Conservation (phyloP, 1,140 invertebrate genomes). For the Cherax destructor region DNA sequence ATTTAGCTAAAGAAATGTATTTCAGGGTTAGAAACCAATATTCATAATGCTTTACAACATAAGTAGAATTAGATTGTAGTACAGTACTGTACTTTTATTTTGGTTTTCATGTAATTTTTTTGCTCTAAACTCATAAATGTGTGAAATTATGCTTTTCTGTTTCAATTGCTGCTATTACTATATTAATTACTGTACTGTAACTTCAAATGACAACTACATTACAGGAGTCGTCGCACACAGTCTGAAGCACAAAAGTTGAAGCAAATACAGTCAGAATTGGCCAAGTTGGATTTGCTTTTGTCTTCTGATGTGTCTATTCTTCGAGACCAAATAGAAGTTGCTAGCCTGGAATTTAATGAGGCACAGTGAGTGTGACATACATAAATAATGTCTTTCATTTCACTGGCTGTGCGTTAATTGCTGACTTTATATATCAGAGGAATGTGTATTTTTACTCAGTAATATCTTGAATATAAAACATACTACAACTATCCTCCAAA, state of each 20-base stretch:
- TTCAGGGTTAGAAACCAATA: too few species aligned
- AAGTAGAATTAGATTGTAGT: too few species aligned
- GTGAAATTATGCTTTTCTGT: not conserved
- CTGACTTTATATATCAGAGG: not conserved
- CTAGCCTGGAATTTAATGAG: slow-evolving; percentile 82
- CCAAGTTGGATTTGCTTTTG: slow-evolving; percentile 80
- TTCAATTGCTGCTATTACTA: not conserved
- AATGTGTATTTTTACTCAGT: too few species aligned
- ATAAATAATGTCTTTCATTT: not conserved
- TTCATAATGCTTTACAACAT: too few species aligned
- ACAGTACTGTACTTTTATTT: too few species aligned
- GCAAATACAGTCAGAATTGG: slow-evolving; percentile 84
- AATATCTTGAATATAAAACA: too few species aligned
- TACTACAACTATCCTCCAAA: too few species aligned
- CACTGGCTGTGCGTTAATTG: not conserved
- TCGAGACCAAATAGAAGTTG: slow-evolving; percentile 85
- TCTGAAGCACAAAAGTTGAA: slow-evolving; percentile 83
- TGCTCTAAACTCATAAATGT: not conserved
- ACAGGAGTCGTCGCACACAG: slow-evolving; percentile 83
- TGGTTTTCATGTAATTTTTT: not conserved
- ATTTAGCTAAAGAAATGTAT: too few species aligned
- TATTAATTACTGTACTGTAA: not conserved
- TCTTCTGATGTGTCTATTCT: slow-evolving; percentile 84
- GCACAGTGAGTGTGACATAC: slow-evolving; percentile 75
- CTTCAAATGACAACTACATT: slow-evolving; percentile 31